These are phyloP conservation scores for Stictocephala bisonia DNA, from an alignment of 2,888 invertebrate species.

Conservation along the genomic window DNA sequence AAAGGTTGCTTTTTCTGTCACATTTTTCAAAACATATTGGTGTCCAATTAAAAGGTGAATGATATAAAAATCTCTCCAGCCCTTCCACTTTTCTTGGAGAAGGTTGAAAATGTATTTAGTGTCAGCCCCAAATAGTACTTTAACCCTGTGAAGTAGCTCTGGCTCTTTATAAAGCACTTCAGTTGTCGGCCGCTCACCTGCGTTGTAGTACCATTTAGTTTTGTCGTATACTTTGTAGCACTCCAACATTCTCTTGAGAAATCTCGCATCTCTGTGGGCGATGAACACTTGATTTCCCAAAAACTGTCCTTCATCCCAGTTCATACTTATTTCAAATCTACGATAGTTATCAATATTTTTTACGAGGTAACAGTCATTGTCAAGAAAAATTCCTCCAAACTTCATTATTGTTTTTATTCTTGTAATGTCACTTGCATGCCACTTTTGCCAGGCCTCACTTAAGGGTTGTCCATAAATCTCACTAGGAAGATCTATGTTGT, in stretches of 20 bases:
- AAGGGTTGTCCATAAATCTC: constrained; percentile 47
- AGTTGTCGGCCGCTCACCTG: constrained; percentile 63
- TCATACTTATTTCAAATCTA: constrained; percentile 61
- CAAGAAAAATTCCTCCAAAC: constrained; percentile 63
- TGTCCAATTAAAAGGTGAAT: constrained; percentile 64
- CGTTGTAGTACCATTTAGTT: constrained; percentile 64
- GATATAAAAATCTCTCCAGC: constrained; percentile 56
- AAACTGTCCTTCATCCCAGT: constrained; percentile 56
- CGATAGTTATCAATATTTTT: constrained; percentile 59
- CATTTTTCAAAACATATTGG: constrained; percentile 10
- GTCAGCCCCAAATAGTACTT: constrained; percentile 62
- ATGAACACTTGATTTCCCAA: constrained; percentile 54
- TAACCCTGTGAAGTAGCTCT: constrained; percentile 62
- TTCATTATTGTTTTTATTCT: constrained; percentile 58
- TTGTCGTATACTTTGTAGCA: constrained; percentile 60
- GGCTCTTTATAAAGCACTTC: constrained; percentile 61
- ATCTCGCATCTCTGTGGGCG: constrained; percentile 61
- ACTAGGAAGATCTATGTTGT: constrained; percentile 34
- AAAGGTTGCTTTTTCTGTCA: constrained; percentile 32
- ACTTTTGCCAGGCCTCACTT: constrained; percentile 31
- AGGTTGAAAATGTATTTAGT: constrained; percentile 45
- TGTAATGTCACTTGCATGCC: constrained; percentile 49
- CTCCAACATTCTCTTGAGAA: constrained; percentile 59
- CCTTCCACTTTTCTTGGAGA: constrained; percentile 28
- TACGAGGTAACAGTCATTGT: constrained; percentile 59